These are phyloP conservation scores for Zosterops borbonicus DNA, from an alignment of 2,113 vertebrate genomes.

Conservation along the genomic window DNA sequence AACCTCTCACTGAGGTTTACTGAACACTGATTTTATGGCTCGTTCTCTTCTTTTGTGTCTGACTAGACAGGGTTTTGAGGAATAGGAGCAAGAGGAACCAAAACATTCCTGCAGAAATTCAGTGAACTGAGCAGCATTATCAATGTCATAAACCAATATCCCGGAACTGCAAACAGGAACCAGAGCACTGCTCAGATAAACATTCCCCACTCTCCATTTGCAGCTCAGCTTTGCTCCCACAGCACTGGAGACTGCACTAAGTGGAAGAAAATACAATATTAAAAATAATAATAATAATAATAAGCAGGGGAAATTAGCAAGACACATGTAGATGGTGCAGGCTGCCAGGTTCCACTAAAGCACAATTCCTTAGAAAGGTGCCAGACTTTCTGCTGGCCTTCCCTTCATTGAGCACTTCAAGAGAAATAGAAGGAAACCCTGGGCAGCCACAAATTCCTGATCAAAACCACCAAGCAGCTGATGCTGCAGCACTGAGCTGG, in stretches of 20 bases:
- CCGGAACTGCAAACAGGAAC: not conserved
- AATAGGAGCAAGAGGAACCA: not conserved
- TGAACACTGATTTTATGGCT: not conserved
- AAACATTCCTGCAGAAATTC: not conserved
- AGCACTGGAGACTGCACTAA: not conserved
- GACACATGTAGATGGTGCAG: not conserved
- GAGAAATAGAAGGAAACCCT: not conserved
- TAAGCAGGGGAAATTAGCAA: not conserved
- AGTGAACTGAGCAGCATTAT: not conserved
- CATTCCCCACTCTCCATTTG: not conserved
- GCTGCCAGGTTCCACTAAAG: not conserved
- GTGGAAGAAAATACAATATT: not conserved
- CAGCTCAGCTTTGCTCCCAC: not conserved
- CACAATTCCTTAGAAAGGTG: not conserved
- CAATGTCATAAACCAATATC: not conserved
- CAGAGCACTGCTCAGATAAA: not conserved
- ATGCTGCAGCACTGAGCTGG: not conserved
- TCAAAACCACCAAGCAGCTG: not conserved
- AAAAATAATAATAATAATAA: not conserved
- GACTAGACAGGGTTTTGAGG: not conserved
- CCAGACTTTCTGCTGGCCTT: not conserved
- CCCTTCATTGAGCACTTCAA: not conserved
- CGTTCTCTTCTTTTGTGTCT: not conserved
- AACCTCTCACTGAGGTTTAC: not conserved
- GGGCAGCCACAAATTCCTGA: not conserved